phyloP scores from a whole-genome alignment of 2,113 vertebrate genomes.

The Alouatta palliata region DNA sequence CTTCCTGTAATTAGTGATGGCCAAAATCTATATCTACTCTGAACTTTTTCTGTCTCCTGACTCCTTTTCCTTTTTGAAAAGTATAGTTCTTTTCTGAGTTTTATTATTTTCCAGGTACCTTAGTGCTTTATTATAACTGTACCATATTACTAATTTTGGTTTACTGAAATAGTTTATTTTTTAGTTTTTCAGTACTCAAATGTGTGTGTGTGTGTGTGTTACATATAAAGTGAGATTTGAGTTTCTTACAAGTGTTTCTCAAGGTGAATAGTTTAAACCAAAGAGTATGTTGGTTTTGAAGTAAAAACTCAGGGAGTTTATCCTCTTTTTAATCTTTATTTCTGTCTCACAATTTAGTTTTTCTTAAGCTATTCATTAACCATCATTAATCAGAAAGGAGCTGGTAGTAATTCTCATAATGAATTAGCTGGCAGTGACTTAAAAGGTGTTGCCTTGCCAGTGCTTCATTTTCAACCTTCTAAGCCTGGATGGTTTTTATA shows the following conservation, averaged over 20 bases:
- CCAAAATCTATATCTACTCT: neutral
- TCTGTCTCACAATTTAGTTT: neutral
- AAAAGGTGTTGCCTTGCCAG: neutral
- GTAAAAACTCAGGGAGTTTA: neutral
- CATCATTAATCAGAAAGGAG: conserved; percentile 8
- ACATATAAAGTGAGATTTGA: neutral
- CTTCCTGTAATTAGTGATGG: neutral
- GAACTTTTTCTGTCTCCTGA: neutral
- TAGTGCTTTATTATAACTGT: neutral
- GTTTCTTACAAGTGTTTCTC: conserved; percentile 27
- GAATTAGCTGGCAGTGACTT: neutral
- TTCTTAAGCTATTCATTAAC: neutral
- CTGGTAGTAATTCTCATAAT: neutral
- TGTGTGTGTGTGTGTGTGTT: neutral
- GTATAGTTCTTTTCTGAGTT: neutral
- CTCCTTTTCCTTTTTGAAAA: neutral
- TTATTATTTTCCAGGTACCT: neutral
- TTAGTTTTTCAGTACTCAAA: neutral
- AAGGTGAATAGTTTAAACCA: neutral
- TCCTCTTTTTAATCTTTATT: neutral
- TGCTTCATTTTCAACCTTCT: neutral
- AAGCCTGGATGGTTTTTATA: neutral
- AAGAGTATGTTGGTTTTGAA: neutral
- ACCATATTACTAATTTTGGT: neutral
- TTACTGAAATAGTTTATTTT: conserved; percentile 35